phyloP scores from a whole-genome alignment of 2,797 vertebrate species.

The Takifugu rubripes region DNA sequence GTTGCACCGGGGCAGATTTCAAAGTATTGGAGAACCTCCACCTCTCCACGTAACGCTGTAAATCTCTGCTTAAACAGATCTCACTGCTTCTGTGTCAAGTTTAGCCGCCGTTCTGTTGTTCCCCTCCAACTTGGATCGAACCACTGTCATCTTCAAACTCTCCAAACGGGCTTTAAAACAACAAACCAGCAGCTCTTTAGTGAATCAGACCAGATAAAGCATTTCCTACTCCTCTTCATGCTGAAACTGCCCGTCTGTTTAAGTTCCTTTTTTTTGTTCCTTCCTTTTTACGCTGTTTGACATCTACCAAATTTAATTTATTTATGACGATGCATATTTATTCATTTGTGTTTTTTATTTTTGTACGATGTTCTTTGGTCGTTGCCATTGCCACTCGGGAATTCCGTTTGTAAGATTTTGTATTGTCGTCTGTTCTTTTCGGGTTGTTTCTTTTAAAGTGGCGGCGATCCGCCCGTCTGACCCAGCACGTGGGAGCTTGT shows the following conservation, averaged over 20 bases:
- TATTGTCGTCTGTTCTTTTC: background rate
- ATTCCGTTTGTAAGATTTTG: slow-evolving; percentile 41
- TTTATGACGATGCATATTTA: slow-evolving; percentile 77
- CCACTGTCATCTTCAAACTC: slow-evolving; percentile 8
- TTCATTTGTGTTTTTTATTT: slow-evolving; percentile 73
- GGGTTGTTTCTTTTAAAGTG: slow-evolving; percentile 4
- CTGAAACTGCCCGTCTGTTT: slow-evolving; percentile 60
- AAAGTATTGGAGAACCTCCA: slow-evolving; percentile 22
- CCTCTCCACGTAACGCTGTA: slow-evolving; percentile 26
- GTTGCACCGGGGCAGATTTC: slow-evolving; percentile 19
- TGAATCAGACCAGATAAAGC: slow-evolving; percentile 11
- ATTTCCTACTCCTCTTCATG: slow-evolving; percentile 37
- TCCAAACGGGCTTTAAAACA: slow-evolving; percentile 34
- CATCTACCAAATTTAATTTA: slow-evolving; percentile 75
- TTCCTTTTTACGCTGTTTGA: slow-evolving; percentile 59
- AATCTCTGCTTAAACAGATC: slow-evolving; percentile 14
- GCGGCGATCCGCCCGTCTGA: slow-evolving; percentile 42
- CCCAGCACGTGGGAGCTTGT: slow-evolving; percentile 44
- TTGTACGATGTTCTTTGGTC: slow-evolving; percentile 55
- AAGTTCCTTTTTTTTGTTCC: slow-evolving; percentile 37
- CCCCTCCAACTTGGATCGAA: slow-evolving; percentile 10
- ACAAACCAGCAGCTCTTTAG: slow-evolving; percentile 10
- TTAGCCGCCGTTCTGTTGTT: slow-evolving; percentile 12
- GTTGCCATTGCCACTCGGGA: slow-evolving; percentile 30
- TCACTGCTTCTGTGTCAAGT: no score